These are phyloP conservation scores for Actinia tenebrosa DNA, from an alignment of 64 coral and sea anemone genomes.

Conservation along the genomic window DNA sequence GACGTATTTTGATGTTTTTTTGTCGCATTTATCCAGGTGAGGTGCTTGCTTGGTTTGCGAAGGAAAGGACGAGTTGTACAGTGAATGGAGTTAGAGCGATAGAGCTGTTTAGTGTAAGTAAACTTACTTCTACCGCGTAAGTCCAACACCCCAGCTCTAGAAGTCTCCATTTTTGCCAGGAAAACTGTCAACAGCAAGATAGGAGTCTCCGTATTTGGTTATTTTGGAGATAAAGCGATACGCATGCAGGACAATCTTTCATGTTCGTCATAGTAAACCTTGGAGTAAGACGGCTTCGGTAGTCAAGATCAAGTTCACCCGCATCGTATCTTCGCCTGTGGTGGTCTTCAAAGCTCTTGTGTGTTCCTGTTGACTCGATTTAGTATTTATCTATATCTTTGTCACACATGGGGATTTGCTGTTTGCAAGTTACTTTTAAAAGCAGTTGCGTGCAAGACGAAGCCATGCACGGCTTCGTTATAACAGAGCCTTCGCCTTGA, in stretches of 20 bases:
- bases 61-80: constrained; percentile 43
- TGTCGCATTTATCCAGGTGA: constrained; percentile 33
- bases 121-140: constrained; percentile 12
- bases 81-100: constrained; percentile 59
- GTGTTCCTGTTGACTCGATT: background rate
- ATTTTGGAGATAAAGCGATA: constrained; percentile 22
- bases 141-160: constrained; percentile 18
- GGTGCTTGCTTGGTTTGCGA: constrained; percentile 32
- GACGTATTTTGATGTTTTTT: constrained; percentile 14
- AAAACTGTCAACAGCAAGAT: constrained; percentile 10
- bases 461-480: constrained; percentile 10
- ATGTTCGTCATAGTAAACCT: background rate
- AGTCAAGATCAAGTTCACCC: constrained; percentile 9
- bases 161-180: background rate
- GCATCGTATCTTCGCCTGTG: background rate
- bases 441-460: constrained; percentile 21
- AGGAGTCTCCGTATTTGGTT: constrained; percentile 13
- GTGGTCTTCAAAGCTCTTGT: background rate
- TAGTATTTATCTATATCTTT: background rate
- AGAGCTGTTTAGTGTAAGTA: constrained; percentile 43
- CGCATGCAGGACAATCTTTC: constrained; percentile 3
- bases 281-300: constrained; percentile 1
- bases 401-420: constrained; percentile 1
- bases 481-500: constrained; percentile 3
- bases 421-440: background rate